phyloP scores from a whole-genome alignment of 30 jellyfish, hydroid and myxozoan genomes.

The Calvadosia cruxmelitensis region DNA sequence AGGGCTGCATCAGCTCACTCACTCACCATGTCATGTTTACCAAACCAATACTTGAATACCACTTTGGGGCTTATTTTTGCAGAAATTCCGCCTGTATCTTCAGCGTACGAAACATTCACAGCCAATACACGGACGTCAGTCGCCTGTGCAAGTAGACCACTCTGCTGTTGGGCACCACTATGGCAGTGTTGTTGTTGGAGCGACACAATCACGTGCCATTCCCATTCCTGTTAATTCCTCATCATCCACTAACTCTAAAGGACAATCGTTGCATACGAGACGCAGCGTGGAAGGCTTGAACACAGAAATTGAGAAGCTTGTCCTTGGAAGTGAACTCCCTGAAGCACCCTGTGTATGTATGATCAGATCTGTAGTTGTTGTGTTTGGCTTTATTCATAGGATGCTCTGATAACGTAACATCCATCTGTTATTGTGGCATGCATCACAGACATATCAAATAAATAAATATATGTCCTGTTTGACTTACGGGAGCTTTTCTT shows the following conservation, averaged over 20 bases:
- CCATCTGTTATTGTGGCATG: no score
- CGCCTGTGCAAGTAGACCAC: conserved; percentile 97
- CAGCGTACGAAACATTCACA: conserved; percentile 88
- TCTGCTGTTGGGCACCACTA: conserved; percentile 57
- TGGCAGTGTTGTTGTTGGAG: conserved; percentile 35
- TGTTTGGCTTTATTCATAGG: no score
- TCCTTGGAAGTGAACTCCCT: conserved; percentile 22
- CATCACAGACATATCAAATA: no score
- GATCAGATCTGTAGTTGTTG: no score
- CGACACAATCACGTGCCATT: conserved; percentile 72
- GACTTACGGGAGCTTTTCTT: no score
- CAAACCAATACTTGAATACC: no score
- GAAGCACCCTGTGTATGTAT: not conserved
- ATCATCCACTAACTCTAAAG: conserved; percentile 37
- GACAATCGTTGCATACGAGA: conserved; percentile 72
- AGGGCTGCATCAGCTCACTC: no score
- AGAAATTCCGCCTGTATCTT: conserved; percentile 69
- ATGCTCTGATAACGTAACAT: no score
- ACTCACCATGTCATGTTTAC: no score
- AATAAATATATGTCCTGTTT: no score
- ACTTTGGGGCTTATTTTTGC: no score
- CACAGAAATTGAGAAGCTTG: conserved; percentile 81
- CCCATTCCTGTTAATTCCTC: conserved; percentile 62
- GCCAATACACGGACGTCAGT: conserved; percentile 68
- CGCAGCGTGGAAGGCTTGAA: conserved; percentile 96